Base-by-base conservation (phyloP, 2,797 vertebrate species). In the Acipenser oxyrinchus region DNA sequence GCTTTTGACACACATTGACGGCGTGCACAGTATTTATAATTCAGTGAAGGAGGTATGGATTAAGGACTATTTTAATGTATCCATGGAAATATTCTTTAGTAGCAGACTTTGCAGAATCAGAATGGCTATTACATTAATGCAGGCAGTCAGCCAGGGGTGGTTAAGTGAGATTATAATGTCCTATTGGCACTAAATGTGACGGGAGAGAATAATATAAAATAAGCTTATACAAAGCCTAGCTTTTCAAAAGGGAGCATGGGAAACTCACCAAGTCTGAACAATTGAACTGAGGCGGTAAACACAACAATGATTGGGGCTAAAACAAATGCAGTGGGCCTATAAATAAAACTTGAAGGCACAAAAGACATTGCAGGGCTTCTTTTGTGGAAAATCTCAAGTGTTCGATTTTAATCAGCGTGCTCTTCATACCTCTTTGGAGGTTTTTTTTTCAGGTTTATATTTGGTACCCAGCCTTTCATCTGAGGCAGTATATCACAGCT, bases 341-440 rank as follows among this genome's bases (percentile, higher is more conserved):
- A 63, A 59, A 59, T 67, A 68, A 66, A 59, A 61, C 11, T 66
- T 52, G 12, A 62, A 48, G 23, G 68, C 51, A 60, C 13, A 48
- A 57, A 55, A 62, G 48, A 13, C 10, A 62, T 58, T 62, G 58
- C 51, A 52, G 66, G 12, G 60, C 53, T 62, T 57, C 51, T 58
- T 62, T 64, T 69, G 55, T 70, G 57, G 48, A 52, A 66, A 48
- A 65, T 37, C 68, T 71, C 51, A 59, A 60, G 60, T 63, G 65
- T 13, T 71, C 66, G 49, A 55, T 72, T 75, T 70, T 66, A 70
- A 74, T 72, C 67, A 70, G 64, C 63, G 61, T 51, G 65, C 58
- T 53, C 64, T 23, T 12, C 51, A 65, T 13, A 65, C 60, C 60
- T 66, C 18, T 55, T 18, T 18, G 15, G 15, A 18, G 15, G 15